phyloP scores from a whole-genome alignment of 2,797 vertebrate genomes.

The Thunnus albacares region DNA sequence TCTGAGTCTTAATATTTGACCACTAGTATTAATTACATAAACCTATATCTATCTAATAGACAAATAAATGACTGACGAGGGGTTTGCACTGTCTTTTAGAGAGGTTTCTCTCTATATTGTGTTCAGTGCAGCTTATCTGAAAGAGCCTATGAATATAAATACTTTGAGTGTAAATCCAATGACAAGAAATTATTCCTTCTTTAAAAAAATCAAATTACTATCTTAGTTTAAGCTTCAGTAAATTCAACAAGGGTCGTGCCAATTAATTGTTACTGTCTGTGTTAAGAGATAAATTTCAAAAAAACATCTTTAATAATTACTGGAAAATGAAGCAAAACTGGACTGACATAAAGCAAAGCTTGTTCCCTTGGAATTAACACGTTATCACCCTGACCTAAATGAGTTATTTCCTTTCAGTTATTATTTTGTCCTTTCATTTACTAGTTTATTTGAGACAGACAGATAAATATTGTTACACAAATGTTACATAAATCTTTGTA shows the following conservation, averaged over 20 bases:
- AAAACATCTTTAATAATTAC: constrained; percentile 5
- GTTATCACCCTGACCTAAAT: neutral
- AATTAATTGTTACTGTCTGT: constrained; percentile 5
- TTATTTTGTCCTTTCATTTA: neutral
- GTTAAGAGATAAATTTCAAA: constrained; percentile 19
- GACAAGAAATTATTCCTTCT: neutral
- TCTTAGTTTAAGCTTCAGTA: constrained; percentile 7
- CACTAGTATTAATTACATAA: constrained; percentile 3
- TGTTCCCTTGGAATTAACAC: constrained; percentile 7
- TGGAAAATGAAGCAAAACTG: neutral
- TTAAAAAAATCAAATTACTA: constrained; percentile 6
- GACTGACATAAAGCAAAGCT: neutral
- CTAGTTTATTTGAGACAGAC: neutral
- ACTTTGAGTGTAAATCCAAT: neutral
- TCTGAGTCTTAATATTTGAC: constrained; percentile 38
- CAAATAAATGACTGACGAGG: neutral
- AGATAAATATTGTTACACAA: neutral
- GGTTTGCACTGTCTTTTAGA: neutral
- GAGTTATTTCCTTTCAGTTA: neutral
- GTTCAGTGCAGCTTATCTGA: neutral
- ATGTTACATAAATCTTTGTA: neutral
- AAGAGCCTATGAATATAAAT: neutral
- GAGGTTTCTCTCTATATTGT: neutral
- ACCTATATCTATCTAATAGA: neutral
- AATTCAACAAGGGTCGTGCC: neutral